phyloP scores from a whole-genome alignment of 2,113 vertebrate genomes.

The Callorhinus ursinus region DNA sequence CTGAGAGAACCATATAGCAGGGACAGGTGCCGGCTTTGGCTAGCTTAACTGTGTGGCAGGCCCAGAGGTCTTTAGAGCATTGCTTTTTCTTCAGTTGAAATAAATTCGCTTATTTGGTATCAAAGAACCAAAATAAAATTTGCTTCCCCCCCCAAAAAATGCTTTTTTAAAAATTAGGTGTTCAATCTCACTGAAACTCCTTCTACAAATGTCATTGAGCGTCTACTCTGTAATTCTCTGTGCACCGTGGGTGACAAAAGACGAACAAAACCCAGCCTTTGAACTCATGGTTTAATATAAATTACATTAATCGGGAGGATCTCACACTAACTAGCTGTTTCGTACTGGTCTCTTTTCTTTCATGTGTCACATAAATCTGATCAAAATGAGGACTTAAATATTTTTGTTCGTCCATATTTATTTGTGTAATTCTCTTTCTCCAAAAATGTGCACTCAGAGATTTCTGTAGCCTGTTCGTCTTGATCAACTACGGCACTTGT shows the following conservation, averaged over 20 bases:
- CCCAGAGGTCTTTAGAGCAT: not conserved
- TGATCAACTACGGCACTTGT: not conserved
- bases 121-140: constrained; percentile 60
- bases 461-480: not conserved
- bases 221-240: not conserved
- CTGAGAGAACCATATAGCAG: not conserved
- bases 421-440: not conserved
- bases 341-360: not conserved
- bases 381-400: not conserved
- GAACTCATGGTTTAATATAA: not conserved
- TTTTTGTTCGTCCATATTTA: not conserved
- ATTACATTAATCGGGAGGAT: not conserved
- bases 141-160: not conserved
- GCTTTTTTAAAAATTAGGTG: not conserved
- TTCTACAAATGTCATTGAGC: not conserved
- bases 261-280: not conserved
- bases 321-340: not conserved
- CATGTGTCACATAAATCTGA: not conserved
- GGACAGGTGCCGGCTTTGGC: not conserved
- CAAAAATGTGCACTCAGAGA: not conserved
- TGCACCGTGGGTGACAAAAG: not conserved
- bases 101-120: not conserved
- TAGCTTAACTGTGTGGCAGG: not conserved
- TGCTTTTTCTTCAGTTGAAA: not conserved
- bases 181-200: not conserved